Percentiles rank a stretch among this genome's conserved stretches.
Evolutionary conservation across 2,797 vertebrate genomes (phyloP).

Genomic region (Xenentodon cancila): DNA sequence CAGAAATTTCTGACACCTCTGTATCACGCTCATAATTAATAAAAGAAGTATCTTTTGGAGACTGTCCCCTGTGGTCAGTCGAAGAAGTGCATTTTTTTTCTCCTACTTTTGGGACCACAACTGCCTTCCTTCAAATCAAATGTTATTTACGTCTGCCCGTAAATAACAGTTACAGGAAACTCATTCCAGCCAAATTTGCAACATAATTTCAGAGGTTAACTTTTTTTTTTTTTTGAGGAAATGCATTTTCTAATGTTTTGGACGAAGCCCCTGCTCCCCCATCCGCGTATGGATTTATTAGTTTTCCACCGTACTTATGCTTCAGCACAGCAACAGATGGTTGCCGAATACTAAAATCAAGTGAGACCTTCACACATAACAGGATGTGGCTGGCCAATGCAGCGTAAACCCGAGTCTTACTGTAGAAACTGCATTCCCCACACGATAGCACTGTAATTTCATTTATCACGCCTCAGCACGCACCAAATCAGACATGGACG

Average conservation of each 20-base stretch:
- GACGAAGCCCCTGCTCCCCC: slow-evolving; percentile 1
- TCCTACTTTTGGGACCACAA: no score
- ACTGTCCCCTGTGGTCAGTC: no score
- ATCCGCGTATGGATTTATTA: slow-evolving; percentile 15
- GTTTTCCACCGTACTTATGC: slow-evolving; percentile 38
- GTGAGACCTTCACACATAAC: slow-evolving; percentile 18
- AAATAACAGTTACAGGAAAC: neutral
- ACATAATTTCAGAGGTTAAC: slow-evolving; percentile 5
- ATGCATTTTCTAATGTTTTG: slow-evolving; percentile 17
- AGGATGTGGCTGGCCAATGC: slow-evolving; percentile 10
- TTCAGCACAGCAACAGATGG: slow-evolving; percentile 52
- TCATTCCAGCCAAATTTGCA: slow-evolving; percentile 1
- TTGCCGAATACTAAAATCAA: slow-evolving; percentile 37
- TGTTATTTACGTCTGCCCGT: slow-evolving; percentile 10
- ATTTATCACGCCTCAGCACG: slow-evolving; percentile 64
- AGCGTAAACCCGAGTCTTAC: slow-evolving; percentile 37
- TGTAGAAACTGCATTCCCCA: slow-evolving; percentile 44
- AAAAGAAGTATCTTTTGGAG: no score
- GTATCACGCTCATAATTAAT: no score
- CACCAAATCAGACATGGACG: slow-evolving; percentile 67
- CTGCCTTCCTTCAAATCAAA: no score
- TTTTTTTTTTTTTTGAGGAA: slow-evolving; percentile 10
- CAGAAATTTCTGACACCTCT: no score
- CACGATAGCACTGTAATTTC: slow-evolving; percentile 66
- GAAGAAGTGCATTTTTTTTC: no score